Percentiles rank a stretch among this genome's conserved stretches.
phyloP scores from a whole-genome alignment of 1,140 invertebrate species.

The Cephus cinctus region DNA sequence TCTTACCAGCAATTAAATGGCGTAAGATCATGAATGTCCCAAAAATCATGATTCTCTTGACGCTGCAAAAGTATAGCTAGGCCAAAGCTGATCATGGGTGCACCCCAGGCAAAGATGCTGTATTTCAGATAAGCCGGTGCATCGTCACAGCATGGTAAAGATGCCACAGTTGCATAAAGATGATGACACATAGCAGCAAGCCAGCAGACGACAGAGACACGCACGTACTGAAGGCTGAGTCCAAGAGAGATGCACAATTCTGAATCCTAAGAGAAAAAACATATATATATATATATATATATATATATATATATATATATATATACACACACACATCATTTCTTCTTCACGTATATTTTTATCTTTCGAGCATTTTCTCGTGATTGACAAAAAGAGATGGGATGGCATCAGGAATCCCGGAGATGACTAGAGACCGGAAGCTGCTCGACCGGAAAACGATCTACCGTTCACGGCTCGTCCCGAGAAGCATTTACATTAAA shows the following conservation, averaged over 20 bases:
- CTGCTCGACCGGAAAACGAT: too few relatives aligned
- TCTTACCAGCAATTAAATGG: slow-evolving; percentile 56
- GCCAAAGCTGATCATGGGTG: slow-evolving; percentile 46
- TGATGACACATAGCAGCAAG: slow-evolving; percentile 63
- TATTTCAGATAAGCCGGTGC: slow-evolving; percentile 53
- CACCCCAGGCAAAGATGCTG: slow-evolving; percentile 56
- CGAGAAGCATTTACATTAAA: too few relatives aligned
- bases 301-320: not conserved
- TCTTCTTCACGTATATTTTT: too few relatives aligned
- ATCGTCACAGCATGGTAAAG: slow-evolving; percentile 47
- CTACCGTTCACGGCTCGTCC: too few relatives aligned
- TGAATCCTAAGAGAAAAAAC: slow-evolving; percentile 56
- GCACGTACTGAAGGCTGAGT: slow-evolving; percentile 63
- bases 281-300: not conserved
- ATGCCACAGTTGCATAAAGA: slow-evolving; percentile 53
- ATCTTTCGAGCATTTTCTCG: too few relatives aligned
- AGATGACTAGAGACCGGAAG: too few relatives aligned
- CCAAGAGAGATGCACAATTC: slow-evolving; percentile 64
- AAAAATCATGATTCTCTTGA: slow-evolving; percentile 39
- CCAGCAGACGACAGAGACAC: slow-evolving; percentile 65
- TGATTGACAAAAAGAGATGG: too few relatives aligned
- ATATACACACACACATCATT: not conserved
- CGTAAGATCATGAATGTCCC: slow-evolving; percentile 45
- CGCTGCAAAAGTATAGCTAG: slow-evolving; percentile 42
- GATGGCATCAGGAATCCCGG: too few relatives aligned